Evolutionary conservation across 2,113 vertebrate species (phyloP).

Genomic region (Spheniscus mendiculus): DNA sequence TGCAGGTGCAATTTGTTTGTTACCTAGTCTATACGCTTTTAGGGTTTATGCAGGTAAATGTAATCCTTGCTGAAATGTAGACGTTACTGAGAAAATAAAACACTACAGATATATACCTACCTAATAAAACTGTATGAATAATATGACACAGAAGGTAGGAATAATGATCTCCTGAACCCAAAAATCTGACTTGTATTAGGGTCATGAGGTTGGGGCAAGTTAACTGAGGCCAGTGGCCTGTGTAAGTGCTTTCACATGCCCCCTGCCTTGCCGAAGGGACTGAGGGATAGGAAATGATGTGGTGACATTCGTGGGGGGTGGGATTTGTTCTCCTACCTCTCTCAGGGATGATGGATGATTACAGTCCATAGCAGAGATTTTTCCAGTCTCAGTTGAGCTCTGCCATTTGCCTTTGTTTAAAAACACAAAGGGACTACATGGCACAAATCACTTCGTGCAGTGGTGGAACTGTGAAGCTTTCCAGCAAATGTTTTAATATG

Average conservation of each 20-base stretch:
- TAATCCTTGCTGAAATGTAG: neutral
- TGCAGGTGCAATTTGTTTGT: neutral
- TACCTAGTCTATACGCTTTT: neutral
- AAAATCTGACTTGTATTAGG: neutral
- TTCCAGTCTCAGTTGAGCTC: neutral
- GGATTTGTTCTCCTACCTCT: neutral
- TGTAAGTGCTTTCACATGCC: neutral
- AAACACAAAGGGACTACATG: neutral
- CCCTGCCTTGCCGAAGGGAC: fast-evolving
- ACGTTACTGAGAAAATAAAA: neutral
- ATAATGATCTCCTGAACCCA: neutral
- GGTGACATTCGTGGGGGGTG: neutral
- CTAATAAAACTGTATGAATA: neutral
- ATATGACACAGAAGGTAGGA: neutral
- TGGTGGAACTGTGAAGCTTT: neutral
- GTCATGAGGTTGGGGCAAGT: neutral
- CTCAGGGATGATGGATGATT: neutral
- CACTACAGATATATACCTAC: neutral
- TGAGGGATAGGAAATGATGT: neutral
- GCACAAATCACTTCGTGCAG: neutral
- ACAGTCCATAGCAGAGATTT: neutral
- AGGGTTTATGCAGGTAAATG: neutral
- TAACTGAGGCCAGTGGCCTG: neutral
- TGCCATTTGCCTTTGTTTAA: neutral
- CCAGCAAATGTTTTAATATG: neutral